A percentile compares a stretch with the other conserved stretches of the same genome.
Evolutionary conservation across 2,797 vertebrate species (phyloP).

Genomic region (Sciurus vulgaris): DNA sequence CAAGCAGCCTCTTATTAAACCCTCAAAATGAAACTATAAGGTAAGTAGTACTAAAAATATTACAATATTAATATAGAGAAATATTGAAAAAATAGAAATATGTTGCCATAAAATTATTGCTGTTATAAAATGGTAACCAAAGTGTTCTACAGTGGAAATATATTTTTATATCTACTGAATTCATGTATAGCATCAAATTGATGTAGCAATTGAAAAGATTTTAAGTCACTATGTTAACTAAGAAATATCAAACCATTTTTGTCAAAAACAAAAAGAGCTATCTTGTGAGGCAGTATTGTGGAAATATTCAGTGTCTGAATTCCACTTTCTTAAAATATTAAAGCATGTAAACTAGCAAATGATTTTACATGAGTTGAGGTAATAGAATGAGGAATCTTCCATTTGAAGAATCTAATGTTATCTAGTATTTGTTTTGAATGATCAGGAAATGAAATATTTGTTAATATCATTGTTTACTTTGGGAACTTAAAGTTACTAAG

Average conservation of each 20-base stretch:
- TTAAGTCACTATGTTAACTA: not conserved
- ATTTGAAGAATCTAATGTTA: not conserved
- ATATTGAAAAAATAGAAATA: slow-evolving; percentile 9
- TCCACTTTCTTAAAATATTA: slow-evolving; percentile 31
- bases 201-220: not conserved
- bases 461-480: not conserved
- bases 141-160: not conserved
- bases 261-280: not conserved
- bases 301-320: not conserved
- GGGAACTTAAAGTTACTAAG: not conserved
- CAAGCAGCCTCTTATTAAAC: not conserved
- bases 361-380: not conserved
- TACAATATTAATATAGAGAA: not conserved
- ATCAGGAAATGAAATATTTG: not conserved
- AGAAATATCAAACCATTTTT: not conserved
- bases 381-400: not conserved
- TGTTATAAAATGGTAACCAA: not conserved
- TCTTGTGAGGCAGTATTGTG: slow-evolving; percentile 9
- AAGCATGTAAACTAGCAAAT: not conserved
- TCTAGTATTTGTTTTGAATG: not conserved
- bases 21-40: not conserved
- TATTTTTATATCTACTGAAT: not conserved
- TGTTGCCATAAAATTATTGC: slow-evolving; percentile 10
- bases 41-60: not conserved
- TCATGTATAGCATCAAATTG: not conserved